Percentiles rank a stretch among this genome's conserved stretches.
Evolutionary conservation across 2,797 vertebrate genomes (phyloP).

Genomic region (Sphenodon punctatus): DNA sequence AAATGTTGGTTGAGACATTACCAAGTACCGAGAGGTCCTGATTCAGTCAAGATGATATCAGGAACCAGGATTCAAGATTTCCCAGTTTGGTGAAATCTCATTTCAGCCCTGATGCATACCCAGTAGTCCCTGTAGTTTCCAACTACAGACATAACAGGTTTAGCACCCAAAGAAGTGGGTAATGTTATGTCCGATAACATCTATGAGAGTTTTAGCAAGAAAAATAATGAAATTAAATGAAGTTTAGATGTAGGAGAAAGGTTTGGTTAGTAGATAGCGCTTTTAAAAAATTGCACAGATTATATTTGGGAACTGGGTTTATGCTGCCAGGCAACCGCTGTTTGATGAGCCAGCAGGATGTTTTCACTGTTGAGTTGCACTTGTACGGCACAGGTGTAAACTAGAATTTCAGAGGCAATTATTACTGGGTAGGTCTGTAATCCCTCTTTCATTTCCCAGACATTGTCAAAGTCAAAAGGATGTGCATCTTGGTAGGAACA

Average conservation of each 20-base stretch:
- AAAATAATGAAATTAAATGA: neutral
- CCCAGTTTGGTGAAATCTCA: too few relatives aligned
- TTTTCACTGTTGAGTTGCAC: neutral
- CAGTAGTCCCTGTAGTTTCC: too few relatives aligned
- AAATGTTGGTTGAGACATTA: too few relatives aligned
- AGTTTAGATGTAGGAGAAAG: neutral
- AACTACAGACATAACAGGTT: too few relatives aligned
- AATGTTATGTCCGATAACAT: too few relatives aligned
- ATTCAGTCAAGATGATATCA: too few relatives aligned
- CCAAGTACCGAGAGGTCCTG: too few relatives aligned
- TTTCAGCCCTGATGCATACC: too few relatives aligned
- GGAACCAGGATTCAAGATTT: too few relatives aligned
- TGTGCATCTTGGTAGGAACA: too few relatives aligned
- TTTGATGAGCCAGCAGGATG: neutral
- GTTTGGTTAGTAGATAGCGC: neutral
- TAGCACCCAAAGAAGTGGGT: too few relatives aligned
- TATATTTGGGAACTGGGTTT: neutral
- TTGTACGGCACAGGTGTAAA: neutral
- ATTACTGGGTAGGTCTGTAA: neutral
- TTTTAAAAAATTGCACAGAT: neutral
- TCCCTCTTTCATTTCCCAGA: rapidly evolving
- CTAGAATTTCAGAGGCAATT: neutral
- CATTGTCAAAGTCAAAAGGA: neutral
- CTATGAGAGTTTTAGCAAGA: too few relatives aligned
- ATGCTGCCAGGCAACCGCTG: conserved; percentile 40